These are phyloP conservation scores for Bergia sp. DNA, from an alignment of 92 coral and sea anemone genomes.

Conservation along the genomic window DNA sequence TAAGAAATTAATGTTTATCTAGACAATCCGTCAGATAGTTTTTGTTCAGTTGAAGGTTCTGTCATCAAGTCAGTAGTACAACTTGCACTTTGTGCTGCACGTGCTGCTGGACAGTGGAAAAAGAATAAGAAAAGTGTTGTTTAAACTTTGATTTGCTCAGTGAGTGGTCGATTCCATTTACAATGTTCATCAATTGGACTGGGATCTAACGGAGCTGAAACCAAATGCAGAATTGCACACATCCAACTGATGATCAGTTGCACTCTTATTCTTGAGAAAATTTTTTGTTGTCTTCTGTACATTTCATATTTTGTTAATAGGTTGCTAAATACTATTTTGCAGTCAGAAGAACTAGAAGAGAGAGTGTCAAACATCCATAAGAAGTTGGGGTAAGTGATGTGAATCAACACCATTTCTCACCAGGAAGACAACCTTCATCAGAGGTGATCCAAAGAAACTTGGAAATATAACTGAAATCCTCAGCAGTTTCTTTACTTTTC, in stretches of 20 bases:
- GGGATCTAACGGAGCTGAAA: no score
- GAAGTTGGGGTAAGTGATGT: slow-evolving; percentile 74
- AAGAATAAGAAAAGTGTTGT: not conserved
- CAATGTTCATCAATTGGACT: no score
- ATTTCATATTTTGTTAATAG: not conserved
- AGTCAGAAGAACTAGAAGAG: slow-evolving; percentile 91
- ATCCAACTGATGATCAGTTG: no score
- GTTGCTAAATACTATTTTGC: slow-evolving; percentile 10
- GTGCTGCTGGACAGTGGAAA: no score
- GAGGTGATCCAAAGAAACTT: no score
- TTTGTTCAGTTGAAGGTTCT: not conserved
- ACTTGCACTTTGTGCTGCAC: no score
- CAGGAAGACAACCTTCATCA: no score
- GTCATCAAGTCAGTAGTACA: not conserved
- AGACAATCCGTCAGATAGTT: not conserved
- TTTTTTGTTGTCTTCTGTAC: not conserved
- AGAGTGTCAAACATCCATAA: slow-evolving; percentile 80
- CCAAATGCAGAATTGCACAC: no score
- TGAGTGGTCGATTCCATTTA: no score
- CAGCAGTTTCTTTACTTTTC: not conserved
- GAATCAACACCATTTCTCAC: not conserved
- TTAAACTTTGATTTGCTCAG: not conserved
- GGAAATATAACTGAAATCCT: not conserved
- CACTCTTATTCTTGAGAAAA: not conserved
- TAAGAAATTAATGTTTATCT: no score